phyloP scores from a whole-genome alignment of 2,113 vertebrate genomes.

The Phycodurus eques region DNA sequence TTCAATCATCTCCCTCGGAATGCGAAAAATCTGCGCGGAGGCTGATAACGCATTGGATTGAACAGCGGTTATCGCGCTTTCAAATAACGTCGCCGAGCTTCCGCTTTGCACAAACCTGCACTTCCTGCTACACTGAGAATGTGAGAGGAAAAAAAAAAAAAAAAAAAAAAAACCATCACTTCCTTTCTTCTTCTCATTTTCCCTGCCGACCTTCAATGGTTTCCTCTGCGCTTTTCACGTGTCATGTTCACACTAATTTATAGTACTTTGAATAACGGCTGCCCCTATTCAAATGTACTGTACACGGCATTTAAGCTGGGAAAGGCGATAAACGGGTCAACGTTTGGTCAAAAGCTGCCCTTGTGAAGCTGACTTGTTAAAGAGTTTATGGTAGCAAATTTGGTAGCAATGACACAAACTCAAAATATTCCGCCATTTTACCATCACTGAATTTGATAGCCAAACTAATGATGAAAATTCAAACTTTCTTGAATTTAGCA shows the following conservation, averaged over 20 bases:
- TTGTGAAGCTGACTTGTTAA: constrained; percentile 9
- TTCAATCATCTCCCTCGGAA: neutral
- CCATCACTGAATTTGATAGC: no score
- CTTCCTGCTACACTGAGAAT: constrained; percentile 52
- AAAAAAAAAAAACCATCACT: constrained; percentile 37
- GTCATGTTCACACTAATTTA: constrained; percentile 35
- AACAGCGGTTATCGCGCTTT: constrained; percentile 21
- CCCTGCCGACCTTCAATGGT: constrained; percentile 37
- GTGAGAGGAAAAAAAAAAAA: no score
- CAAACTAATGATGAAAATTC: no score
- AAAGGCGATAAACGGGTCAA: neutral
- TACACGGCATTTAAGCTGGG: neutral
- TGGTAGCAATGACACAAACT: no score
- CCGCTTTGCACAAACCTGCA: constrained; percentile 60
- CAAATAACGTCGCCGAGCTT: constrained; percentile 51
- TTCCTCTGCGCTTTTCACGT: constrained; percentile 45
- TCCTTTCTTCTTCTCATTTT: constrained; percentile 27
- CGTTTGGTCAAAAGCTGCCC: neutral
- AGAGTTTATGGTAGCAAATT: neutral
- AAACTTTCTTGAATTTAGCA: no score
- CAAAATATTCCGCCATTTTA: no score
- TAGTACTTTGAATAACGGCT: constrained; percentile 16
- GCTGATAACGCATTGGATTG: constrained; percentile 31
- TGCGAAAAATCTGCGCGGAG: constrained; percentile 15
- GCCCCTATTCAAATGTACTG: constrained; percentile 34